Evolutionary conservation across 2,797 vertebrate genomes (phyloP).

Genomic region (Heterohyrax brucei): DNA sequence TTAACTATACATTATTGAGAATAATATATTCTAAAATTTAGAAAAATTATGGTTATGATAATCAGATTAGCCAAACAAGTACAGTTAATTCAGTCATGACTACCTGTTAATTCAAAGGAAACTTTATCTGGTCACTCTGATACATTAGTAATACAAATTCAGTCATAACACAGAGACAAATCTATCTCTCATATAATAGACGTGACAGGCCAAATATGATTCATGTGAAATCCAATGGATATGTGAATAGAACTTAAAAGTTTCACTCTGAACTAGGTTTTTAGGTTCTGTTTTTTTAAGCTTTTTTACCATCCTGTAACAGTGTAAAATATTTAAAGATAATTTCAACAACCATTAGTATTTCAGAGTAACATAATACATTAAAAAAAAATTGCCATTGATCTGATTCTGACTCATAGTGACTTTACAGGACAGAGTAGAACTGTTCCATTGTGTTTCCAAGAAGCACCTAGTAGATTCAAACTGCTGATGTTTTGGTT

Average conservation of each 20-base stretch:
- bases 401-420: too few relatives aligned
- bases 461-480: too few relatives aligned
- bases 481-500: too few relatives aligned
- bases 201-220: neutral
- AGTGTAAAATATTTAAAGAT: conserved; percentile 78
- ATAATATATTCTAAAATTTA: conserved; percentile 3
- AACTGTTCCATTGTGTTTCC: too few relatives aligned
- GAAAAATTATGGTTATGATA: neutral
- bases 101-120: conserved; percentile 62
- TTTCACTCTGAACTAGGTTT: conserved; percentile 77
- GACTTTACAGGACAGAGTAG: too few relatives aligned
- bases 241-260: conserved; percentile 61
- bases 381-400: neutral
- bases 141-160: neutral
- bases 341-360: conserved; percentile 42
- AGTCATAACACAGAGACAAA: neutral
- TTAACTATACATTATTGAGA: conserved; percentile 5
- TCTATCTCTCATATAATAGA: neutral
- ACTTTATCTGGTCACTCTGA: neutral
- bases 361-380: conserved; percentile 75
- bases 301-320: conserved; percentile 81
- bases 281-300: conserved; percentile 75
- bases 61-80: neutral
- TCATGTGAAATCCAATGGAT: neutral
- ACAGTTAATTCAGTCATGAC: conserved; percentile 3